Evolutionary conservation across 2,888 invertebrate genomes (phyloP), one percentile per base, ranked within the genome.

Genomic region (Lepetodrilus schrolli): DNA sequence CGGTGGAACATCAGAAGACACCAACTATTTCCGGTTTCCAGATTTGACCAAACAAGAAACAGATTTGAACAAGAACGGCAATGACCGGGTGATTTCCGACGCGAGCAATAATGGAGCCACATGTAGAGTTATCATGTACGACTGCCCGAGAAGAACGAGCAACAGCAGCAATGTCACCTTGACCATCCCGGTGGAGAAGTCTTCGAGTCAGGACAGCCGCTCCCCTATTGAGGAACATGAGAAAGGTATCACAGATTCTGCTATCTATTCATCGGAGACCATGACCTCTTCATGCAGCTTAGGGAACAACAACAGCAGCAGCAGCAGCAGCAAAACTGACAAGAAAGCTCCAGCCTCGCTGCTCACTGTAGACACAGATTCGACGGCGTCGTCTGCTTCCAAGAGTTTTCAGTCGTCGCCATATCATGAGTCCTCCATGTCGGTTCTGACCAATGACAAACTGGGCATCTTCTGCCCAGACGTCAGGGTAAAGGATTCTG

Each of bases 401-500:
- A 65, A 43, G 21, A 79, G 79, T 49, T 65, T 58, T 4, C 74
- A 72, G 66, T 47, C 75, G 8, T 75, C 75, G 1, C 76, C 76
- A 2, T 38, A 43, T 51, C 47, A 69, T 30, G 49, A 48, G 13
- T 34, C 47, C 21, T n/a, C 30, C 36, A 68, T 43, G 38, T 70
- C 66, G n/a, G n/a, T n/a, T n/a, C 20, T 23, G 2, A 21, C 21
- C 8, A 13, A 37, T 17, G 20, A 30, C 37, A 43, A 1, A 0
- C 34, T 10, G 48, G 50, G 10, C 13, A 58, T 7, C 1, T 37
- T 7, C 17, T 49, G 36, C 1, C 13, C 21, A 23, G 74, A 65
- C 4, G 17, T 36, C 4, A 50, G 17, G 26, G 70, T 73, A 8
- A 70, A 70, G 38, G 88, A 88, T 73, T 88, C 87, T 5, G 88